Evolutionary conservation across 2,113 vertebrate species (phyloP).

Genomic region (Pelmatolapia mariae): DNA sequence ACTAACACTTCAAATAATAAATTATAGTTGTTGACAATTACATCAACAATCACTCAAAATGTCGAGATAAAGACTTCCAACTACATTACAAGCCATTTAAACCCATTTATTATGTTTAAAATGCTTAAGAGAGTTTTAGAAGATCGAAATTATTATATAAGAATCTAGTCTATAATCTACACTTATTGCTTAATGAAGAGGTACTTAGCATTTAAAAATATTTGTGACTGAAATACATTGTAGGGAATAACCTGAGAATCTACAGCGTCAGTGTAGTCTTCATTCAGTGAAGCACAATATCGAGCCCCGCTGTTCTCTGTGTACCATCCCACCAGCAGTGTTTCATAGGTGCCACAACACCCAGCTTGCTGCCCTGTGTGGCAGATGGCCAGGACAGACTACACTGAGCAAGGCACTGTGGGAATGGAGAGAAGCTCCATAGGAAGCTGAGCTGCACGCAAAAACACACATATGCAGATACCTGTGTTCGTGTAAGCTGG

Average conservation of each 20-base stretch:
- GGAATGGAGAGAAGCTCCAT: constrained; percentile 30
- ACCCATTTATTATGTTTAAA: neutral
- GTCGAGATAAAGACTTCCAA: neutral
- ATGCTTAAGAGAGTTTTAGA: neutral
- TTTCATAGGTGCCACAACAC: neutral
- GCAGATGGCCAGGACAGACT: constrained; percentile 66
- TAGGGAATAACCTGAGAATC: neutral
- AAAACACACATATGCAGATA: neutral
- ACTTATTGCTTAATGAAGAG: neutral
- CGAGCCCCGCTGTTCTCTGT: neutral
- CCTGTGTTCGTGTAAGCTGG: neutral
- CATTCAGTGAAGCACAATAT: neutral
- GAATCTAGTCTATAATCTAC: neutral
- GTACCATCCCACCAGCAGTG: constrained; percentile 3
- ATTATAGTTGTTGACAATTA: neutral
- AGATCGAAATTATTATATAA: neutral
- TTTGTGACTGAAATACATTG: neutral
- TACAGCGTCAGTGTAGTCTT: neutral
- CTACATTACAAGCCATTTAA: neutral
- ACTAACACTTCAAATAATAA: neutral
- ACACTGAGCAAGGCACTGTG: constrained; percentile 35
- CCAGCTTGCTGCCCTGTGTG: constrained; percentile 42
- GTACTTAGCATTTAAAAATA: neutral
- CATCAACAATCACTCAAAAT: neutral
- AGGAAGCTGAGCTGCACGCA: constrained; percentile 12